Percentiles rank a stretch among this genome's conserved stretches.
Evolutionary conservation across 2,797 vertebrate genomes (phyloP).

Genomic region (Chloroceryle inda): DNA sequence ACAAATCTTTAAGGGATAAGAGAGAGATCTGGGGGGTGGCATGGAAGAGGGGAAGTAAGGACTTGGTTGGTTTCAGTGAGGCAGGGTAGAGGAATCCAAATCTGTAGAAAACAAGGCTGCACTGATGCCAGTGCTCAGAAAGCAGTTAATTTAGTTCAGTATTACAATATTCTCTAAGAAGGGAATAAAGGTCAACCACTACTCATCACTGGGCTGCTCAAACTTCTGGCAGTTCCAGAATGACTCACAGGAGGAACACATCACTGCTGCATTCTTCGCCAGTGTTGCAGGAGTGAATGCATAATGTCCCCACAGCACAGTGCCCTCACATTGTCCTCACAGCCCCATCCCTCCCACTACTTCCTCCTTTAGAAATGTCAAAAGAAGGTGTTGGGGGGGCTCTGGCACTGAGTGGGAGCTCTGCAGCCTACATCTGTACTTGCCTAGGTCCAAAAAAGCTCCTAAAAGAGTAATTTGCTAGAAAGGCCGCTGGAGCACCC

Average conservation of each 20-base stretch:
- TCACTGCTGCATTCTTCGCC: conserved; percentile 14
- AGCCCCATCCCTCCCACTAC: fast-evolving
- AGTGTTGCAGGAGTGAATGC: conserved; percentile 29
- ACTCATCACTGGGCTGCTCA: neutral
- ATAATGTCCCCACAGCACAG: neutral
- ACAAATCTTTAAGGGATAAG: neutral
- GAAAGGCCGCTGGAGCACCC: fast-evolving
- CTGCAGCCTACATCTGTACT: neutral
- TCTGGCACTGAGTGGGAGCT: neutral
- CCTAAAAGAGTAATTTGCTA: neutral
- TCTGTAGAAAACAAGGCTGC: neutral
- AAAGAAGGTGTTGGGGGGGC: neutral
- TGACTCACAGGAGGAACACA: neutral
- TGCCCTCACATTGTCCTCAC: neutral
- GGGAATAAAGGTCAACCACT: conserved; percentile 37
- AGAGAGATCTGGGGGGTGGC: neutral
- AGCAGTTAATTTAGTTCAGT: neutral
- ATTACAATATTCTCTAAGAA: neutral
- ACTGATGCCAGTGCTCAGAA: neutral
- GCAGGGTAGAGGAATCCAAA: neutral
- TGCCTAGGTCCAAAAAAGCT: neutral
- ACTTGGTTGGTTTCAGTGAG: neutral
- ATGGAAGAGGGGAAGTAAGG: neutral
- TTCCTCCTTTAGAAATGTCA: neutral
- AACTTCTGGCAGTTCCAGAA: neutral